Conservation (phyloP, 2,113 vertebrate genomes). For the Syrrhaptes paradoxus region DNA sequence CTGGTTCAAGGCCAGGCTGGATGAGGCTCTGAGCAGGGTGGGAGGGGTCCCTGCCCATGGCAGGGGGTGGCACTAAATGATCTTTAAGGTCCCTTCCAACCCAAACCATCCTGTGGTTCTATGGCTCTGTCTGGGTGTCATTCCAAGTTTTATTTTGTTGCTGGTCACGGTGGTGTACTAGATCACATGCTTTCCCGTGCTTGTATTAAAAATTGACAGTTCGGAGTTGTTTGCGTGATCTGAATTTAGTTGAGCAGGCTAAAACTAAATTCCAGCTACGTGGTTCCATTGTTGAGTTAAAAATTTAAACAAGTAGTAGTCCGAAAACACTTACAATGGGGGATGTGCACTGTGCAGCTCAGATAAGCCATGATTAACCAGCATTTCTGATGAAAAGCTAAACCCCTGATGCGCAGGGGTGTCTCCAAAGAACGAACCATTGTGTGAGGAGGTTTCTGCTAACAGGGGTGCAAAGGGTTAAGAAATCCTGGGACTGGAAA, state of each 20-base stretch:
- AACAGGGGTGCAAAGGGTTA: neutral
- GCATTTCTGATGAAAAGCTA: neutral
- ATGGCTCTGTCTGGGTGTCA: too few relatives aligned
- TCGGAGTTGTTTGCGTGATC: neutral
- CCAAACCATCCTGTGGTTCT: too few relatives aligned
- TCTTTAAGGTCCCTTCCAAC: too few relatives aligned
- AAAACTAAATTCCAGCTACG: neutral
- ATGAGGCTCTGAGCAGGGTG: too few relatives aligned
- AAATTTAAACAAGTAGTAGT: neutral
- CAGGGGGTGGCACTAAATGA: too few relatives aligned
- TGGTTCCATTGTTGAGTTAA: neutral
- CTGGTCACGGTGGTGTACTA: neutral
- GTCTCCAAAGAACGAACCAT: neutral
- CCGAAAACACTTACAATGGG: neutral
- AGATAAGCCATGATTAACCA: neutral
- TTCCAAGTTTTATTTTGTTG: neutral
- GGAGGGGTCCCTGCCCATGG: too few relatives aligned
- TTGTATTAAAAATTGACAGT: neutral
- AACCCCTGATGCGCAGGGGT: neutral
- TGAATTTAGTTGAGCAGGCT: neutral
- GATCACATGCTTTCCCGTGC: rapidly evolving
- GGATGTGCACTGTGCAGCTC: rapidly evolving
- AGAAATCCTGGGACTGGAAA: neutral
- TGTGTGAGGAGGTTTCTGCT: neutral
- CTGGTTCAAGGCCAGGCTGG: too few relatives aligned